Evolutionary conservation across 2,113 vertebrate species (phyloP).

Genomic region (Halichoerus grypus): DNA sequence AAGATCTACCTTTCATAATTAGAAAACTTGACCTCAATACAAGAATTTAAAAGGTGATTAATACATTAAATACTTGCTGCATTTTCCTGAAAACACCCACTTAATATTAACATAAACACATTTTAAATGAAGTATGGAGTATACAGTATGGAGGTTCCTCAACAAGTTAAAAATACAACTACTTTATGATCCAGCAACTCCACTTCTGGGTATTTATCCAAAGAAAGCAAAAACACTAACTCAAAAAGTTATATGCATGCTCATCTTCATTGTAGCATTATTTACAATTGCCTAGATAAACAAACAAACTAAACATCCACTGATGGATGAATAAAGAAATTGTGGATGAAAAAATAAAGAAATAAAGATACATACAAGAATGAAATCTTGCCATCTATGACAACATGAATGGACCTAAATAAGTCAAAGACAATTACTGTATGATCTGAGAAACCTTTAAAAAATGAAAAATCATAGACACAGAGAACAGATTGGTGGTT

Average conservation of each 20-base stretch:
- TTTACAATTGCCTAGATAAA: not conserved
- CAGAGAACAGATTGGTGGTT: not conserved
- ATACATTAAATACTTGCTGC: not conserved
- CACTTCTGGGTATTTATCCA: not conserved
- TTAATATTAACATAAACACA: not conserved
- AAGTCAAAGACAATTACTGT: not conserved
- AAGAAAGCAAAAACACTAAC: not conserved
- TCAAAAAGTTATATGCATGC: not conserved
- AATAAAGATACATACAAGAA: not conserved
- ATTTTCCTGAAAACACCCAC: conserved; percentile 5
- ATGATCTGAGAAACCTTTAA: not conserved
- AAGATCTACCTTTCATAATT: not conserved
- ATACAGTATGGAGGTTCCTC: not conserved
- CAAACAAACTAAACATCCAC: not conserved
- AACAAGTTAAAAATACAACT: not conserved
- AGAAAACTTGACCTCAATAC: not conserved
- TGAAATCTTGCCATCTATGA: not conserved
- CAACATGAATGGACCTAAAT: not conserved
- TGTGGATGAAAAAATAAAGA: not conserved
- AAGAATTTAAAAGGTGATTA: conserved; percentile 21
- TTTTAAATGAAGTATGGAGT: not conserved
- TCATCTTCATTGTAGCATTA: not conserved
- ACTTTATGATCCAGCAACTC: not conserved
- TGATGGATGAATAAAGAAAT: not conserved
- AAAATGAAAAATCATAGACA: not conserved